Conservation (phyloP, 30 jellyfish, hydroid and myxozoan species). For the Clytia hemisphaerica region DNA sequence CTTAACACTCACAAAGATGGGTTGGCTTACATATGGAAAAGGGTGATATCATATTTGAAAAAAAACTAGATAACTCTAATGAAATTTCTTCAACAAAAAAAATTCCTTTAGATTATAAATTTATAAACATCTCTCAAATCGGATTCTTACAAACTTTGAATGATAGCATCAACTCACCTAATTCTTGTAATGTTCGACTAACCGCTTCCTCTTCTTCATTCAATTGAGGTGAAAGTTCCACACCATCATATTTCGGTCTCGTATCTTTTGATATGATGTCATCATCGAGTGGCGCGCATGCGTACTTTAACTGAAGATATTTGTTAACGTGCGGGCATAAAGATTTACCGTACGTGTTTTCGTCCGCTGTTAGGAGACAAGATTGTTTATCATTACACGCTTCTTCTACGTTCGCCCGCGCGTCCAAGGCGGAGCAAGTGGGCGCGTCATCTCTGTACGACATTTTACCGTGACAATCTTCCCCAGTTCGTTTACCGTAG, state of each 20-base stretch:
- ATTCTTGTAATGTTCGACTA: slow-evolving; percentile 71
- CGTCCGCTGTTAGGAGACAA: slow-evolving; percentile 86
- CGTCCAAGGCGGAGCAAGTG: slow-evolving; percentile 96
- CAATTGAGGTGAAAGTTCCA: slow-evolving; percentile 65
- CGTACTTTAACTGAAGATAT: slow-evolving; percentile 59
- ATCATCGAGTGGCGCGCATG: slow-evolving; percentile 58
- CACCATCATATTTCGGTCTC: slow-evolving; percentile 1
- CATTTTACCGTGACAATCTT: slow-evolving; percentile 74
- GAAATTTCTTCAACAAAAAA: no score
- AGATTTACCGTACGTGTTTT: slow-evolving; percentile 74
- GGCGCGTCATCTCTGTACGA: slow-evolving; percentile 92
- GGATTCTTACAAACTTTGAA: no score
- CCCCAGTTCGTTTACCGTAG: slow-evolving; percentile 92
- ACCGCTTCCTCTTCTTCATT: slow-evolving; percentile 94
- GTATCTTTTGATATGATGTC: slow-evolving; percentile 33
- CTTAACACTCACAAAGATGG: no score
- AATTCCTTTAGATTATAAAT: no score
- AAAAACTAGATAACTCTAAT: no score
- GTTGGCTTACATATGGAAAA: no score
- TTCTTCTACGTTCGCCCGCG: slow-evolving; percentile 68
- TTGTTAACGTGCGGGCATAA: slow-evolving; percentile 89
- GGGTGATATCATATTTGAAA: no score
- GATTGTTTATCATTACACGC: slow-evolving; percentile 76
- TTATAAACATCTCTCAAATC: background rate
- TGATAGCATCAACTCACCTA: no score